These are phyloP conservation scores for Pheosia gnoma DNA, from an alignment of 2,888 invertebrate species.

Conservation along the genomic window DNA sequence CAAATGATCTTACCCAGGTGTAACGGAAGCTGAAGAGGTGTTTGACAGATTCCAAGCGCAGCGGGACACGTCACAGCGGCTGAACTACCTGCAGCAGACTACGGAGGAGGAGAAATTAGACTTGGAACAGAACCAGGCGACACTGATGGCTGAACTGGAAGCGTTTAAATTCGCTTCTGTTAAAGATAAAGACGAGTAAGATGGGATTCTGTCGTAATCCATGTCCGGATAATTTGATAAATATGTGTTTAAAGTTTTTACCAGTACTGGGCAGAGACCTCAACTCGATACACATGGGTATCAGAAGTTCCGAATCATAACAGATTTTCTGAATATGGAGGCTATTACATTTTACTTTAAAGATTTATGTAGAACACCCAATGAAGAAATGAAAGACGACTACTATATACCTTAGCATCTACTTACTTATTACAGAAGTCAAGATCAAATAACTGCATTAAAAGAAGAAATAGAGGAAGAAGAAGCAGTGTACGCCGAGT, in stretches of 20 bases:
- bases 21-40: conserved; percentile 89
- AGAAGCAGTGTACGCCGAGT: conserved; percentile 52
- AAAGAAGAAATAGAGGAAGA: conserved; percentile 85
- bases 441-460: conserved; percentile 87
- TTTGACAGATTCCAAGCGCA: conserved; percentile 89
- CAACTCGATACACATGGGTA: too few relatives aligned
- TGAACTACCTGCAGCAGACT: conserved; percentile 87
- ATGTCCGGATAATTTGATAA: too few relatives aligned
- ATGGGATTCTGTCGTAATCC: conserved; percentile 15
- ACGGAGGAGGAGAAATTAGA: conserved; percentile 90
- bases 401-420: too few relatives aligned
- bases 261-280: too few relatives aligned
- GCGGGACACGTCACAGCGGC: conserved; percentile 88
- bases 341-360: too few relatives aligned
- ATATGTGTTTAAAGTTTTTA: too few relatives aligned
- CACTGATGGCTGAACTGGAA: conserved; percentile 87
- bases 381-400: too few relatives aligned
- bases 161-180: conserved; percentile 91
- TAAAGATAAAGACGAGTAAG: conserved; percentile 91
- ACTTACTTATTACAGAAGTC: conserved; percentile 81
- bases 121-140: conserved; percentile 87
- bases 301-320: too few relatives aligned
- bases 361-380: too few relatives aligned
- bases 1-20: conserved; percentile 75
- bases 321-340: too few relatives aligned